Base-by-base conservation (phyloP, 2,888 invertebrate species). In the Scaptomyza tumidula region DNA sequence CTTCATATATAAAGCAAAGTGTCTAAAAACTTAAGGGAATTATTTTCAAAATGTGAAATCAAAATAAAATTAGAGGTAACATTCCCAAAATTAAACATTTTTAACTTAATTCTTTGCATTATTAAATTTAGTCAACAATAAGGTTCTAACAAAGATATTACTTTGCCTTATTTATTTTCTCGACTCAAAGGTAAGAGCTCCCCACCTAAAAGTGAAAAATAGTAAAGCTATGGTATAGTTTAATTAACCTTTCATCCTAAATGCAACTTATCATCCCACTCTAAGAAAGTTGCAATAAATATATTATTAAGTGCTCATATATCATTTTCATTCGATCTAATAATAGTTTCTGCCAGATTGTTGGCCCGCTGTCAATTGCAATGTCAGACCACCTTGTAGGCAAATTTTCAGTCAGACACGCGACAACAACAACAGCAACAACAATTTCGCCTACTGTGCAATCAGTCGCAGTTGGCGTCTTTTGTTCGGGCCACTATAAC, bases 401-500 rank as follows among this genome's bases (percentile, higher is more conserved):
- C 54, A 45, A 19, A 59, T 68, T 45, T 54, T 31, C 43, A 31
- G 50, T 48, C 6, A 56, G 64, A 67, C 58, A 67, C 68, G 67
- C 67, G 68, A 62, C 65, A 55, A 24, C 16, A 59, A 13, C 33
- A 55, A 35, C 10, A 53, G 13, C 11, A 14, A 62, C 64, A 61
- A 49, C 59, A 61, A n/a, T 45, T 56, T 56, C 54, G 76, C 71
- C 56, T 70, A 71, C 72, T 61, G 55, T 56, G 57, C 53, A 63
- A 57, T 60, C 52, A 60, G 59, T 50, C 16, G 56, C 49, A 61
- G 54, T 64, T 56, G 65, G 37, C 31, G 62, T 49, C 81, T 80
- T 81, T 85, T 78, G 78, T 82, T 63, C 57, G 67, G 14, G 46
- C 75, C 50, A 74, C 56, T 56, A 75, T 74, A 63, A 75, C 64